These are phyloP conservation scores for Patiria pectinifera DNA, from an alignment of 53 echinoderm and acorn worm species.

Conservation along the genomic window DNA sequence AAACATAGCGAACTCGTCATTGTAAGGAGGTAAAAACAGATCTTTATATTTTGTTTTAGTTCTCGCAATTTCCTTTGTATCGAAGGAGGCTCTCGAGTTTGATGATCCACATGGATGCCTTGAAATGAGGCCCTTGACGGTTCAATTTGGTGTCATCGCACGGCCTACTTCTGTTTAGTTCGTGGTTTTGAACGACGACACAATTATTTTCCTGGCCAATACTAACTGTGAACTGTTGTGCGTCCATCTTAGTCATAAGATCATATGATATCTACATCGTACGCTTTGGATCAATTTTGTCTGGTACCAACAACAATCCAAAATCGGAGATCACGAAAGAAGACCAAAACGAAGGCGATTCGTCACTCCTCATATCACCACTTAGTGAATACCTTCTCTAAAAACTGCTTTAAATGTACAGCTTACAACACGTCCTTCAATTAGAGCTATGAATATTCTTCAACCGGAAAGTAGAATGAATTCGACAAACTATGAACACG, in stretches of 20 bases:
- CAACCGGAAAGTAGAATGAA: no score
- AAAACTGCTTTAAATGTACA: no score
- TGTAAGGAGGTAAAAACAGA: neutral
- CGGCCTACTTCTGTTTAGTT: conserved; percentile 1
- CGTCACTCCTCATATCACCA: no score
- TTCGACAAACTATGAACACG: no score
- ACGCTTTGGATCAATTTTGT: no score
- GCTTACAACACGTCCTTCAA: no score
- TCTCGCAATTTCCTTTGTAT: conserved; percentile 1
- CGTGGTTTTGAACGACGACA: neutral
- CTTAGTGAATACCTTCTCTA: no score
- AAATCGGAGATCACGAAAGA: no score
- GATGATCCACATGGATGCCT: neutral
- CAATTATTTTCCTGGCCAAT: neutral
- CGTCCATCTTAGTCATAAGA: neutral
- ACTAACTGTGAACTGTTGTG: neutral
- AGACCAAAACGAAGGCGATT: no score
- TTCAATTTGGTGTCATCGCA: neutral
- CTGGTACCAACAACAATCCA: no score
- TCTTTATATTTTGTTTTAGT: neutral
- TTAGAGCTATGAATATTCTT: no score
- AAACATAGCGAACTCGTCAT: neutral
- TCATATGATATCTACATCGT: no score
- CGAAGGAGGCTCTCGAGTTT: neutral
- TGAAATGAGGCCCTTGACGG: conserved; percentile 4